Evolutionary conservation across 2,888 invertebrate genomes (phyloP).

Genomic region (Meta bourneti): DNA sequence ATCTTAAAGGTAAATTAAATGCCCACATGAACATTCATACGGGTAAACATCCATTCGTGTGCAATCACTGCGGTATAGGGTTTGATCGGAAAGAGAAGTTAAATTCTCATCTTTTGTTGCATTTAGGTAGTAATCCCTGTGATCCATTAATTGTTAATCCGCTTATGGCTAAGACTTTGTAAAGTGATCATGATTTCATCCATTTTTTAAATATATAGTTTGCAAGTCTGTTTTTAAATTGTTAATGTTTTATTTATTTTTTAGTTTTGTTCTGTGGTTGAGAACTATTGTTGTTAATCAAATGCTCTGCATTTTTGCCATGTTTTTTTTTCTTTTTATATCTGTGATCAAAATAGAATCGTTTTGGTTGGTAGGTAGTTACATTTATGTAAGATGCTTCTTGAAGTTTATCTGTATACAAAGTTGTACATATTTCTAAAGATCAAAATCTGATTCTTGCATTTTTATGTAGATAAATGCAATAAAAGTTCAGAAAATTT

Average conservation of each 20-base stretch:
- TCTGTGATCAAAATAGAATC: conserved; percentile 74
- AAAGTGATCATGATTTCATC: neutral
- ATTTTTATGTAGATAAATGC: conserved; percentile 71
- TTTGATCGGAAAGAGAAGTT: conserved; percentile 70
- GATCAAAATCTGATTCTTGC: conserved; percentile 72
- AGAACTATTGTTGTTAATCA: conserved; percentile 58
- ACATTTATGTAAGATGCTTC: conserved; percentile 63
- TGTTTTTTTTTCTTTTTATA: conserved; percentile 51
- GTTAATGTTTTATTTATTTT: conserved; percentile 37
- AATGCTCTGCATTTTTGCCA: conserved; percentile 62
- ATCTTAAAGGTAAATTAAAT: conserved; percentile 63
- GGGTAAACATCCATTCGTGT: conserved; percentile 69
- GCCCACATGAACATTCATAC: conserved; percentile 65
- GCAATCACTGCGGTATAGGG: conserved; percentile 69
- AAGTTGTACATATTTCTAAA: conserved; percentile 66
- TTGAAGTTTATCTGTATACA: conserved; percentile 69
- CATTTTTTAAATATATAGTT: neutral
- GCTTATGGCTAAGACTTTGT: conserved; percentile 63
- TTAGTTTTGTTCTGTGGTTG: conserved; percentile 65
- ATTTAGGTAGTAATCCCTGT: conserved; percentile 73
- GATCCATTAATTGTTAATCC: conserved; percentile 72
- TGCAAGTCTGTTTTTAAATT: conserved; percentile 22
- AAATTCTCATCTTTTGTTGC: conserved; percentile 67
- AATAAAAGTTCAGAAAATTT: conserved; percentile 66
- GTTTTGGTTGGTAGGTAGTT: conserved; percentile 71